Base-by-base conservation (phyloP, 2,113 vertebrate genomes). In the Lanius ludovicianus region DNA sequence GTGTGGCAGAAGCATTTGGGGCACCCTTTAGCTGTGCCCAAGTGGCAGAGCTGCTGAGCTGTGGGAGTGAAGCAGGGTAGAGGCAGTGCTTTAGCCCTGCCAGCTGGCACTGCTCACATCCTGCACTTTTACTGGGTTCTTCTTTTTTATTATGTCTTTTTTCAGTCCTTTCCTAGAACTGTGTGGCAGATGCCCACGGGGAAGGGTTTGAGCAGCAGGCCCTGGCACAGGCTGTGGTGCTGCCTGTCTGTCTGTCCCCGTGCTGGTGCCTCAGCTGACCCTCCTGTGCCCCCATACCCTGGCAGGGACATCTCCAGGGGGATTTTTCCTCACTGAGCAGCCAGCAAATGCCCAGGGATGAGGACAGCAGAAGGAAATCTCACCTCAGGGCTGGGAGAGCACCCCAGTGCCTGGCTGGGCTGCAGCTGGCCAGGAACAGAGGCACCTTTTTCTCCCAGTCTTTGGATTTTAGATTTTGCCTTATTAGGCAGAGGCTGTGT, bases 161-260 rank as follows among this genome's bases (percentile, higher is more conserved):
- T 31, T 15, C 74, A 68, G 83, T 80, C 22, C 23, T 93, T 97
- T 95, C 89, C 62, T 91, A 79, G 92, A 95, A 71, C 59, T 79
- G 39, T 63, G 9, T 87, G 85, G 69, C 90, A 87, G 15, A 49
- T 71, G 53, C 53, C 73, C 30, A 23, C 21, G 0, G 8, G 56
- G 87, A 49, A 69, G 82, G 93, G 28, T 96, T 95, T 91, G 94
- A 89, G 78, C 65, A 77, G n/a, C 71, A 18, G 50, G 41, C 47
- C 74, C 91, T 88, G 95, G 55, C 75, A 64, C 68, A 69, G 79
- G 11, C 46, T 67, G 69, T 76, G 68, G 39, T 68, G 86, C 83
- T 85, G 65, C 10, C 73, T n/a, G 31, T 10, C 69, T 39, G 44
- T 22, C 57, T 75, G 68, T 44, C 49, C 27, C 1, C 15, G 62